These are phyloP conservation scores for Thysanoteuthis rhombus DNA, from an alignment of 2,888 invertebrate genomes.

Conservation along the genomic window DNA sequence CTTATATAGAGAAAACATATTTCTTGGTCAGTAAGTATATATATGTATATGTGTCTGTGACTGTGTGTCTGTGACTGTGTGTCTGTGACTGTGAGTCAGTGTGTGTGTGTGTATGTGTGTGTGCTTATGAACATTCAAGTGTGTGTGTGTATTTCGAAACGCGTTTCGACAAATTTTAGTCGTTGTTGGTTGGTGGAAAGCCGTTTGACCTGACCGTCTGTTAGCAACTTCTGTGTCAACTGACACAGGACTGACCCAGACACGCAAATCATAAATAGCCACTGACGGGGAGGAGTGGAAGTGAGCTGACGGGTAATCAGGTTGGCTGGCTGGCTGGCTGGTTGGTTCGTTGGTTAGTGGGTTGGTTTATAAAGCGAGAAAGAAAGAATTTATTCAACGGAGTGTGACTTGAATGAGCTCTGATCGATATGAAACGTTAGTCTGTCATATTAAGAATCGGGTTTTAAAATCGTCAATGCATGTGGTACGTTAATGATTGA, in stretches of 20 bases:
- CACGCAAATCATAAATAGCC: background rate
- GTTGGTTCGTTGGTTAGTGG: background rate
- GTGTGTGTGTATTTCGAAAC: too few relatives aligned
- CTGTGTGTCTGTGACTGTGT: too few relatives aligned
- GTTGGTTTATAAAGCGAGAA: background rate
- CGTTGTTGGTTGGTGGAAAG: background rate
- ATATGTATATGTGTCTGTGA: too few relatives aligned
- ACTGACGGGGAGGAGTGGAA: background rate
- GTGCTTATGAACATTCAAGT: too few relatives aligned
- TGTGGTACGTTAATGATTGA: background rate
- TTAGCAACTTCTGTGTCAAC: background rate
- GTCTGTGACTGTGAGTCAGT: too few relatives aligned
- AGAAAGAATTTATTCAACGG: background rate
- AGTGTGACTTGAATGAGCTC: background rate
- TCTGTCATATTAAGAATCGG: background rate
- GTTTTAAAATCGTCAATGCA: background rate
- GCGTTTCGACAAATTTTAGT: too few relatives aligned
- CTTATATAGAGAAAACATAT: too few relatives aligned
- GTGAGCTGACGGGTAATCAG: background rate
- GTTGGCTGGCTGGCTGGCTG: background rate
- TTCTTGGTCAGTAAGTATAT: too few relatives aligned
- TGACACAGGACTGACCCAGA: slow-evolving; percentile 12
- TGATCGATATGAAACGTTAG: background rate
- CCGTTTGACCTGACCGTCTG: background rate
- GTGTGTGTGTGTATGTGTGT: too few relatives aligned